Evolutionary conservation across 2,797 vertebrate species (phyloP), one percentile per base, ranked within the genome.

Genomic region (Glyptemys insculpta): DNA sequence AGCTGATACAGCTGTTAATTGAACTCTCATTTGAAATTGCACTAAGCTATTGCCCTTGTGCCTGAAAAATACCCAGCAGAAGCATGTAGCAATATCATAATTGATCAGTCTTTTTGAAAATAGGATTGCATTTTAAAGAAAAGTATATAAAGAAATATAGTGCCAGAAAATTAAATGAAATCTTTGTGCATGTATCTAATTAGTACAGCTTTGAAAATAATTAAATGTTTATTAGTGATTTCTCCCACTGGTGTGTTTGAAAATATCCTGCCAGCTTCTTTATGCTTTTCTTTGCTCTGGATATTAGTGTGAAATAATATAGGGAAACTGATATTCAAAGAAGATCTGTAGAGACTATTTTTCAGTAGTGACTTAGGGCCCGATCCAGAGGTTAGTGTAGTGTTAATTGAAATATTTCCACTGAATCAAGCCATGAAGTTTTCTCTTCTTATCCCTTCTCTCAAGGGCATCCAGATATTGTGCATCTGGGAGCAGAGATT

Each of bases 1-100:
- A 82, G 29, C 44, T 15, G 91, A 95, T 90, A 94, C 91, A 94
- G 54, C 54, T 81, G 37, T 83, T 96, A 95, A 96, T 90, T 94
- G 87, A 93, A 94, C 29, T 93, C 34, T 93, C 72, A 56, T 92
- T 89, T 95, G 62, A 94, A 96, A 96, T 37, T 91, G 25, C 59
- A n/a, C 41, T 92, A 84, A 94, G 57, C 3, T 78, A 94, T 90
- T 96, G 29, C 62, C 23, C 76, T 27, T 47, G 53, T 94, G 76
- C 8, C 86, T 81, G 72, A 93, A 96, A 95, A 95, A 90, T n/a
- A 88, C n/a, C 27, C 87, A 91, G 25, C 52, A 54, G 49, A 89
- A 50, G 85, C 95, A 91, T 90, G 95, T 92, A 89, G n/a, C 5
- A n/a, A 79, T 92, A 94, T 87, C 37, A 57, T 91, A 94, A 97